Evolutionary conservation across 2,797 vertebrate genomes (phyloP), one percentile per base, ranked within the genome.

Genomic region (Percopsis omiscomaycus): DNA sequence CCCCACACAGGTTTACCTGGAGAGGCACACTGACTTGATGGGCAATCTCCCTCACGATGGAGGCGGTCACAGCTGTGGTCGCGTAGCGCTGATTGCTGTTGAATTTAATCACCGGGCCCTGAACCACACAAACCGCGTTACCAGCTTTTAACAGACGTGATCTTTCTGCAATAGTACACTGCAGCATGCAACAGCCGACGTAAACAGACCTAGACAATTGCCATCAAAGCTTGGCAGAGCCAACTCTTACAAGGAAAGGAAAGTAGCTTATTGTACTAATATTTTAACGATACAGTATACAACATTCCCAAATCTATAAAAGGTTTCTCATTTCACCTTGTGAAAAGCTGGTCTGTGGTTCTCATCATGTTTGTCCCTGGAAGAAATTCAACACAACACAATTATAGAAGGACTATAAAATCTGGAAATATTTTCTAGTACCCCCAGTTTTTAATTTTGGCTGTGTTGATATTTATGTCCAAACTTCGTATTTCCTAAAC

Each of bases 11-110:
- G 32, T 29, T 55, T 77, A 98, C 96, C 95, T 98, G 97, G 75
- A 99, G 88, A 3, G 96, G 96, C 28, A 99, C 95, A 0, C 69
- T 82, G 0, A 96, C 94, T 0, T 32, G 86, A 2, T 64, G 54
- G 0, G 95, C 97, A 1, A 98, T 91, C 83, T 97, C 95, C 59
- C 95, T 86, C 70, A 98, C 61, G 8, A 98, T 15, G 0, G 95
- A 86, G 74, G 96, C 96, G 0, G 96, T 98, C 70, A 98, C 91
- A 0, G 96, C 96, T 0, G 95, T 98, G 1, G 96, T 97, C 73
- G 97, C 96, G 0, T 98, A 99, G 71, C 96, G 96, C 78, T 99
- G 97, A 84, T 96, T 98, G 81, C 93, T 97, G 92, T 97, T 98
- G 87, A 98, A 97, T 87, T 99, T 99, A 78, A 99, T 93, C 69